These are phyloP conservation scores for Lysiphlebus fabarum DNA, from an alignment of 1,140 invertebrate species.

Conservation along the genomic window DNA sequence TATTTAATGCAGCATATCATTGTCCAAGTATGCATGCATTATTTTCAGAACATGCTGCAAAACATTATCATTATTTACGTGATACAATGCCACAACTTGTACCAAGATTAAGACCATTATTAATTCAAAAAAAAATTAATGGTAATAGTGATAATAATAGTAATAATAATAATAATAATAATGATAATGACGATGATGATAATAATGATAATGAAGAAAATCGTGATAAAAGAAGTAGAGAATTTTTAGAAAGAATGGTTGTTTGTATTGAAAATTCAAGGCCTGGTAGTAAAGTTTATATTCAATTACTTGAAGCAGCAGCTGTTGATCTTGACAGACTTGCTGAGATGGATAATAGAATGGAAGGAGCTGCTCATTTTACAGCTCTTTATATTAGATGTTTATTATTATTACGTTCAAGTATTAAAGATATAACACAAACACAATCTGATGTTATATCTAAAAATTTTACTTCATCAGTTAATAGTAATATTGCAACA, in stretches of 20 bases:
- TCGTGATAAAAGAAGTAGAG: conserved; percentile 46
- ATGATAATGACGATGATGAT: conserved; percentile 39
- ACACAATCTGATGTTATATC: conserved; percentile 41
- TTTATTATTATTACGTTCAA: conserved; percentile 47
- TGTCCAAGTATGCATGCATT: conserved; percentile 88
- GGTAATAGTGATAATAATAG: conserved; percentile 33
- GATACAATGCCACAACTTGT: conserved; percentile 92
- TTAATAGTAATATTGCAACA: conserved; percentile 58
- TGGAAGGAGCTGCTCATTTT: conserved; percentile 83
- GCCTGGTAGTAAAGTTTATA: conserved; percentile 60
- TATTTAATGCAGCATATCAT: conserved; percentile 90
- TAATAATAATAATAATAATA: conserved; percentile 35
- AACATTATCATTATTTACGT: conserved; percentile 92
- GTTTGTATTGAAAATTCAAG: conserved; percentile 67
- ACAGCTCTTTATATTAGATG: conserved; percentile 73
- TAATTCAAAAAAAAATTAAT: conserved; percentile 34
- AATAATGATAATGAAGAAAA: conserved; percentile 37
- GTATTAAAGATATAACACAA: conserved; percentile 44
- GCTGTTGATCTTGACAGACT: conserved; percentile 70
- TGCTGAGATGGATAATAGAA: conserved; percentile 79
- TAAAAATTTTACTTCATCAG: conserved; percentile 48
- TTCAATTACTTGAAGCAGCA: conserved; percentile 67
- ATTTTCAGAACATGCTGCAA: conserved; percentile 85
- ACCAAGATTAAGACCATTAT: conserved; percentile 73
- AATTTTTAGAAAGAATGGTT: conserved; percentile 71